Base-by-base conservation (phyloP, 2,797 vertebrate species). In the Melanotaenia boesemani region DNA sequence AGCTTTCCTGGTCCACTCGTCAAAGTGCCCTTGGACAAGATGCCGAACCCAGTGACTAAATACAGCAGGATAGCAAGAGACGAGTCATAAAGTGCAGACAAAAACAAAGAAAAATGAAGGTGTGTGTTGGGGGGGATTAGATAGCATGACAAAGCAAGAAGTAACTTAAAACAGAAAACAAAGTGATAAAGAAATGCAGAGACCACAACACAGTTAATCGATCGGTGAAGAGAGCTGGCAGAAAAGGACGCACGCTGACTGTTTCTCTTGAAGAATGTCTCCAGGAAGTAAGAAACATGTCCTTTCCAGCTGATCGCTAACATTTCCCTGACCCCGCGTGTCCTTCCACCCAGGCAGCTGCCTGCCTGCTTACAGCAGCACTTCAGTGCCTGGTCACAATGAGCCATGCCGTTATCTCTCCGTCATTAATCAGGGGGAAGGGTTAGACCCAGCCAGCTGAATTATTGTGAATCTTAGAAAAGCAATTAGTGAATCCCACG, bases 381-480 rank as follows among this genome's bases (percentile, higher is more conserved):
- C 80, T 88, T 73, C 68, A 36, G 84, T 58, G 64, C 64, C 77
- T 65, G 76, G 68, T 72, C 81, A 68, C 80, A 79, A 81, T 66
- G 44, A 41, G 70, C 65, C 55, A 16, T 57, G 6, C 75, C n/a
- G 80, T 86, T 87, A 86, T 91, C 86, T 82, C 82, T 2, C 58
- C 9, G 11, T 60, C 86, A 80, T 92, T 90, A 91, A 91, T 90
- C 86, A 81, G 80, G 46, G 50, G 67, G 63, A 66, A 60, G 76
- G 79, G 85, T 78, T 65, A 13, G 66, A 65, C 74, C 65, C 86
- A 71, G 81, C 79, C 86, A 8, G 69, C 76, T 90, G 88, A 93
- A 90, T 92, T 88, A 91, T 88, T 83, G 88, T 80, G 77, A 89
- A 91, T 91, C 91, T 90, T 89, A 92, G 92, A 84, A 91, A 91